Evolutionary conservation across 92 coral and sea anemone species (phyloP).

Genomic region (Desmophyllum pertusum): DNA sequence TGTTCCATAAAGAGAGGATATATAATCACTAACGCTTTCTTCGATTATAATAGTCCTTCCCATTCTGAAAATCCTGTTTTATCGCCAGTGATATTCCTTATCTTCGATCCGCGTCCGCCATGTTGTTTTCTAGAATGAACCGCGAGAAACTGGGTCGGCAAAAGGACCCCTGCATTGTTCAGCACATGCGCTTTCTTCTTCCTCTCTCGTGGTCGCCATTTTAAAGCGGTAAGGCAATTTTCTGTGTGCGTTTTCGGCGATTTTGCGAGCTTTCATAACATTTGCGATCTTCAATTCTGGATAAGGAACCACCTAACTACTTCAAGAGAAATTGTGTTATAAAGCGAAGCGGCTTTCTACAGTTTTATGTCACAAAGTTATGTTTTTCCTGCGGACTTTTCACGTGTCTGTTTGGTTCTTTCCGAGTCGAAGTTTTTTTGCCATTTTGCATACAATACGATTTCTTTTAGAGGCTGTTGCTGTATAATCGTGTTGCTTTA

Average conservation of each 20-base stretch:
- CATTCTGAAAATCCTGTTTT: slow-evolving; percentile 39
- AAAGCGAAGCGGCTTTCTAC: background rate
- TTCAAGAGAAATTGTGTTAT: background rate
- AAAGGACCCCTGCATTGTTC: slow-evolving; percentile 73
- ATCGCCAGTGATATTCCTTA: background rate
- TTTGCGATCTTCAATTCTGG: background rate
- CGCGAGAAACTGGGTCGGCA: slow-evolving; percentile 41
- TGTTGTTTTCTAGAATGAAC: slow-evolving; percentile 20
- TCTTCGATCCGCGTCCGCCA: slow-evolving; percentile 55
- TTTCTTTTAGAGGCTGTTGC: background rate
- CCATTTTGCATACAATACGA: background rate
- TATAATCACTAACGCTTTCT: slow-evolving; percentile 77
- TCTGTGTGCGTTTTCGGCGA: background rate
- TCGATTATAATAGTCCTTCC: slow-evolving; percentile 88
- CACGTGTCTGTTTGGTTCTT: background rate
- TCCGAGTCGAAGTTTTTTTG: background rate
- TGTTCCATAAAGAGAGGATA: slow-evolving; percentile 80
- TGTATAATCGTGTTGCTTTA: background rate
- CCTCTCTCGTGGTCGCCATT: slow-evolving; percentile 94
- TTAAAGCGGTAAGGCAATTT: background rate
- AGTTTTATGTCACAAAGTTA: background rate
- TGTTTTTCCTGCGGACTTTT: background rate
- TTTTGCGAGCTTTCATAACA: background rate
- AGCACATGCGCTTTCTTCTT: slow-evolving; percentile 78
- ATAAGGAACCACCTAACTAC: background rate